A percentile compares a stretch with the other conserved stretches of the same genome.
These are phyloP conservation scores for Ectemnius lituratus DNA, from an alignment of 2,888 invertebrate genomes.

Conservation along the genomic window DNA sequence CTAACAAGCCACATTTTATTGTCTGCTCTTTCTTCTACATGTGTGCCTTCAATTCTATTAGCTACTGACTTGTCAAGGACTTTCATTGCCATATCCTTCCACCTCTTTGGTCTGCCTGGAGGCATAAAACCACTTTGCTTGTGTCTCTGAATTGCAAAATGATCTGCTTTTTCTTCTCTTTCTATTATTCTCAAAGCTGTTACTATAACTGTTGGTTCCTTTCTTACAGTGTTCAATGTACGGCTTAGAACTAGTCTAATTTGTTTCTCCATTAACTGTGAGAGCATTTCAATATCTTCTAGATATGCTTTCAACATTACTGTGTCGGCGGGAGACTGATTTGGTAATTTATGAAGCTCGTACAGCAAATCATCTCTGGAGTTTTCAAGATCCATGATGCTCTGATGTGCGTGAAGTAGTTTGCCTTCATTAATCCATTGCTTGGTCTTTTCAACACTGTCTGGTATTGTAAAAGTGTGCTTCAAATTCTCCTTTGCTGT, in stretches of 20 bases:
- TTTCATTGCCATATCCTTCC: constrained; percentile 92
- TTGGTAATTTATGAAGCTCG: constrained; percentile 95
- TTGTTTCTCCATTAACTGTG: constrained; percentile 93
- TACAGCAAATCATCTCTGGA: constrained; percentile 97
- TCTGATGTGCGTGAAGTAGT: constrained; percentile 94
- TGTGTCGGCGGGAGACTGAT: constrained; percentile 93
- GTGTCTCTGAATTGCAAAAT: constrained; percentile 88
- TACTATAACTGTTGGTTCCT: constrained; percentile 96
- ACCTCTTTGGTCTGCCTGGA: constrained; percentile 94
- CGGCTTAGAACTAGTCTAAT: constrained; percentile 92
- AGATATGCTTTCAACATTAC: constrained; percentile 97
- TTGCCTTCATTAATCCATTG: constrained; percentile 97
- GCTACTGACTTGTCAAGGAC: constrained; percentile 89
- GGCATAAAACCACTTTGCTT: constrained; percentile 93
- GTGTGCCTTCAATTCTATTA: constrained; percentile 95
- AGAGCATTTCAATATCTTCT: constrained; percentile 95
- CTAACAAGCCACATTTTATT: constrained; percentile 98
- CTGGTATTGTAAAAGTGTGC: constrained; percentile 98
- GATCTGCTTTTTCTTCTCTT: constrained; percentile 96
- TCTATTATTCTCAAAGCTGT: constrained; percentile 97
- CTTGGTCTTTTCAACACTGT: constrained; percentile 96
- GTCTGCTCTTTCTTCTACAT: constrained; percentile 92
- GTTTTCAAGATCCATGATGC: constrained; percentile 96
- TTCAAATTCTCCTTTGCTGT: constrained; percentile 99
- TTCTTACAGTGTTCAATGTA: constrained; percentile 95